Conservation (phyloP, 2,113 vertebrate genomes). For the Labeo catla region DNA sequence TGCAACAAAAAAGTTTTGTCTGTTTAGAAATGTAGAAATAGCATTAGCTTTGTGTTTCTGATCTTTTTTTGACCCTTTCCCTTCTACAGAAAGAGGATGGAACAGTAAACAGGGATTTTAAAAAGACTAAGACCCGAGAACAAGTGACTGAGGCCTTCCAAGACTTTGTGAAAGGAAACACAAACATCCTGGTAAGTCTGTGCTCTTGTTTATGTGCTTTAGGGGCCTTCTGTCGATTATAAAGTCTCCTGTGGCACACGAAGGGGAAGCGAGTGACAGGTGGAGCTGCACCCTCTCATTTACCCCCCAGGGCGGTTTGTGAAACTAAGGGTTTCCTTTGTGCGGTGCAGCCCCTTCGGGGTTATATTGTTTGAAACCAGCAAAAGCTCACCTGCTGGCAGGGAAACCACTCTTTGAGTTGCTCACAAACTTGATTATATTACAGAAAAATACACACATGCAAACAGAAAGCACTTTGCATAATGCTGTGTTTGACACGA, state of each 20-base stretch:
- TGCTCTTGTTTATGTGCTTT: slow-evolving; percentile 20
- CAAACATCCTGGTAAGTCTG: slow-evolving; percentile 86
- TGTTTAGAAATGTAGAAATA: neutral
- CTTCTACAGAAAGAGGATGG: slow-evolving; percentile 90
- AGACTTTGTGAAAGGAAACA: slow-evolving; percentile 92
- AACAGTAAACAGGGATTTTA: slow-evolving; percentile 96
- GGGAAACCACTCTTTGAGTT: slow-evolving; percentile 5
- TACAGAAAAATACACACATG: slow-evolving; percentile 23
- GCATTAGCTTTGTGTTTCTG: neutral
- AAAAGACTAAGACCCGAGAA: slow-evolving; percentile 93
- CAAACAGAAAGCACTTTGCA: neutral
- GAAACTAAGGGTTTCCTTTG: slow-evolving; percentile 39
- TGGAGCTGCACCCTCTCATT: slow-evolving; percentile 27
- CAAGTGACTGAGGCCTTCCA: slow-evolving; percentile 88
- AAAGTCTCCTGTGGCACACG: slow-evolving; percentile 4
- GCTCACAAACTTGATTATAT: neutral
- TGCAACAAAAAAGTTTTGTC: neutral
- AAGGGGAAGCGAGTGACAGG: neutral
- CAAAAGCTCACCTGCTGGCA: slow-evolving; percentile 2
- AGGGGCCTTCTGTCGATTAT: neutral
- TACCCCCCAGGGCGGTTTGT: slow-evolving; percentile 19
- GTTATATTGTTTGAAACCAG: slow-evolving; percentile 13
- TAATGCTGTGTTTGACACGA: slow-evolving; percentile 1
- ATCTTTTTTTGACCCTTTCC: neutral
- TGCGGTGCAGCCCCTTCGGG: slow-evolving; percentile 7